Evolutionary conservation across 1,140 invertebrate genomes (phyloP).

Genomic region (Psilanteris sp.): DNA sequence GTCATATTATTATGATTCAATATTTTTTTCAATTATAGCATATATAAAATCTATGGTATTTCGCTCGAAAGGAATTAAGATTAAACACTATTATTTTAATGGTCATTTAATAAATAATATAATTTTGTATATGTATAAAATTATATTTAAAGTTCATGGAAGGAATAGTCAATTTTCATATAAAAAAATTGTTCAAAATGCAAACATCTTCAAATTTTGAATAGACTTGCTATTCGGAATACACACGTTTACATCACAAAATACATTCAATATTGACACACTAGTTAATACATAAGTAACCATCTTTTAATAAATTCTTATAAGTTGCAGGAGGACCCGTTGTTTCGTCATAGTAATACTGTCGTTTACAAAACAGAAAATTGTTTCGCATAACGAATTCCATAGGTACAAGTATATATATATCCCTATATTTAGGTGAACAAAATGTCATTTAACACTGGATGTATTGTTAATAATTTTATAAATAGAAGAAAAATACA

Average conservation of each 20-base stretch:
- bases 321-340: not conserved
- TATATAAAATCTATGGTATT: too few species aligned
- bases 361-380: conserved; percentile 22
- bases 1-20: too few species aligned
- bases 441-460: conserved; percentile 29
- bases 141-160: too few species aligned
- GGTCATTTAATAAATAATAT: too few species aligned
- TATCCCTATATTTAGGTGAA: conserved; percentile 25
- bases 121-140: too few species aligned
- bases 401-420: conserved; percentile 21
- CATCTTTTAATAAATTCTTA: conserved; percentile 1
- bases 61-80: too few species aligned
- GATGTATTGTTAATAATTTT: conserved; percentile 1
- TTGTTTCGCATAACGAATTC: conserved; percentile 21
- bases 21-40: too few species aligned
- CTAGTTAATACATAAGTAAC: conserved; percentile 19
- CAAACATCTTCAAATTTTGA: too few species aligned
- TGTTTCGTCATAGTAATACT: conserved; percentile 34
- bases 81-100: too few species aligned
- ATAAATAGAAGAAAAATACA: conserved; percentile 1
- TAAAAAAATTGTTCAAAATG: too few species aligned
- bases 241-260: conserved; percentile 1
- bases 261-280: conserved; percentile 9
- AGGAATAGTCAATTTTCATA: not conserved
- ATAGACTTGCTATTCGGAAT: not conserved